Conservation (phyloP, 2,113 vertebrate genomes). For the Urocitellus parryii region DNA sequence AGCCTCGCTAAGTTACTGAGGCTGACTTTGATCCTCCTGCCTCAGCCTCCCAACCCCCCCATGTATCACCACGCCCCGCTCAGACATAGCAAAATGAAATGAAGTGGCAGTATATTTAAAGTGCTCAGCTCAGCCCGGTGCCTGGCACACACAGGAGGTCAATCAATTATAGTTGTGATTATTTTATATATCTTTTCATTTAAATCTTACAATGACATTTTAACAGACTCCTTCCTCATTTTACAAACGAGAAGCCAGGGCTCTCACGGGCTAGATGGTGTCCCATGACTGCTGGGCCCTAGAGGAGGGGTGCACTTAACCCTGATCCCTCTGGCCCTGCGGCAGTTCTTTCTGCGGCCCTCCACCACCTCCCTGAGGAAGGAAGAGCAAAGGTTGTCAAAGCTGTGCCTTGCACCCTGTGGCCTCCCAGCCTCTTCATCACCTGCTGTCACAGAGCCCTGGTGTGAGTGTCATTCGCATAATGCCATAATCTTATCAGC, state of each 20-base stretch:
- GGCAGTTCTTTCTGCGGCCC: background rate
- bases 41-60: too few relatives aligned
- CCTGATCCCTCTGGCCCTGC: background rate
- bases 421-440: slow-evolving; percentile 1
- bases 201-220: background rate
- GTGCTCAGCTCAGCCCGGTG: background rate
- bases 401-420: background rate
- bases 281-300: background rate
- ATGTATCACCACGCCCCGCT: too few relatives aligned
- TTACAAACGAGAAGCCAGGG: background rate
- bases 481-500: slow-evolving; percentile 36
- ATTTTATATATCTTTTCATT: background rate
- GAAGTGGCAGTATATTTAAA: background rate
- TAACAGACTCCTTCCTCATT: background rate
- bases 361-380: background rate
- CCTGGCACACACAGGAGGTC: background rate
- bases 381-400: slow-evolving; percentile 60
- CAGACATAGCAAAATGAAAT: background rate
- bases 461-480: background rate
- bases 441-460: background rate
- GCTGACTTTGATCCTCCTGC: too few relatives aligned
- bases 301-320: background rate
- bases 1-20: too few relatives aligned
- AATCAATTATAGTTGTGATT: background rate
- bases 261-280: background rate